Evolutionary conservation across 2,888 invertebrate genomes (phyloP).

Genomic region (Belgica antarctica): DNA sequence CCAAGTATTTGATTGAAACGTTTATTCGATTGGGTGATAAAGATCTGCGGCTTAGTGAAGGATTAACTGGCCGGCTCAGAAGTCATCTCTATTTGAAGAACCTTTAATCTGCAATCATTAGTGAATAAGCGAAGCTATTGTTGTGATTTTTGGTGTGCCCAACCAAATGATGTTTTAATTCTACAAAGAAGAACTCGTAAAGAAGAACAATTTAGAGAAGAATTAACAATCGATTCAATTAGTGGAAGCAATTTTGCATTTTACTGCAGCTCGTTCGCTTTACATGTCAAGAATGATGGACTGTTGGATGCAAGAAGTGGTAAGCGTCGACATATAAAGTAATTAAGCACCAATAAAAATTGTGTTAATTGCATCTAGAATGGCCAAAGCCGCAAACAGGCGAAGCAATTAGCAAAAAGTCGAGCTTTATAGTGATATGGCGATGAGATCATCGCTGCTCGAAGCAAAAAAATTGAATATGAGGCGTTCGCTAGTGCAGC

Average conservation of each 20-base stretch:
- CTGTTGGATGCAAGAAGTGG: slow-evolving; percentile 44
- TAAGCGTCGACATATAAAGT: slow-evolving; percentile 8
- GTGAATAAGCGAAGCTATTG: background rate
- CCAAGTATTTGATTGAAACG: slow-evolving; percentile 13
- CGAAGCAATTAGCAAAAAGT: background rate
- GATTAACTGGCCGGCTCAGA: slow-evolving; percentile 5
- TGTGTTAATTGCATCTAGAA: background rate
- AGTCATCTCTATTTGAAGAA: background rate
- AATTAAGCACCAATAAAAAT: slow-evolving; percentile 19
- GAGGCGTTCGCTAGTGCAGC: background rate
- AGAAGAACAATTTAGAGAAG: background rate
- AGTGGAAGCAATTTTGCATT: slow-evolving; percentile 36
- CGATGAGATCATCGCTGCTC: background rate
- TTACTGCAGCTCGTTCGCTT: slow-evolving; percentile 22
- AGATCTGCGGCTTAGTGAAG: too few species aligned
- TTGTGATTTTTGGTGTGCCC: too few species aligned
- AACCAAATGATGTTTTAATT: slow-evolving; percentile 2
- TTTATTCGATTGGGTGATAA: background rate
- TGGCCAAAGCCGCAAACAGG: background rate
- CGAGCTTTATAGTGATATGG: background rate
- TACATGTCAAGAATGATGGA: slow-evolving; percentile 42
- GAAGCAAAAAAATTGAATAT: background rate
- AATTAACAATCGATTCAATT: slow-evolving; percentile 34
- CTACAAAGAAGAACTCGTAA: background rate
- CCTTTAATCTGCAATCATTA: background rate